Evolutionary conservation across 2,888 invertebrate genomes (phyloP).

Genomic region (Phania funesta): DNA sequence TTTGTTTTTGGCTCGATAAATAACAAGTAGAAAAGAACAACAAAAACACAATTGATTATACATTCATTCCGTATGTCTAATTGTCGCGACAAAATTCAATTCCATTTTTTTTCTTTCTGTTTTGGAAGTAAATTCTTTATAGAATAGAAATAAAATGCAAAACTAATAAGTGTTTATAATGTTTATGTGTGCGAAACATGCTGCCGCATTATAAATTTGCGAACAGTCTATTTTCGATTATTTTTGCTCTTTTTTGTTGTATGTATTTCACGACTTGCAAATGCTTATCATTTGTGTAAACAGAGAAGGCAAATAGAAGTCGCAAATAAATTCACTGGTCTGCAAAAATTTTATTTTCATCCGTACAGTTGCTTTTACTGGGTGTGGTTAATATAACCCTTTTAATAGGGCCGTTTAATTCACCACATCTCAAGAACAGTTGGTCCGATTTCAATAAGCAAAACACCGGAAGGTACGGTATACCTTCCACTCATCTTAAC

Average conservation of each 20-base stretch:
- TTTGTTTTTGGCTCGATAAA: constrained; percentile 7
- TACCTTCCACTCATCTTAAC: too few relatives aligned
- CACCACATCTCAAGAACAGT: too few relatives aligned
- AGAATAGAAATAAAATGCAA: constrained; percentile 22
- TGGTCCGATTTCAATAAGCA: too few relatives aligned
- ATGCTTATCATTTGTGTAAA: constrained; percentile 1
- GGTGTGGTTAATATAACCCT: too few relatives aligned
- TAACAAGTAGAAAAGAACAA: background rate
- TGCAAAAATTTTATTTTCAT: too few relatives aligned
- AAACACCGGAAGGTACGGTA: too few relatives aligned
- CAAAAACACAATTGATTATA: constrained; percentile 73
- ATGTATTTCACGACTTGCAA: constrained; percentile 23
- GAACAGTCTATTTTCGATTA: constrained; percentile 33
- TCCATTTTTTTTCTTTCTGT: too few relatives aligned
- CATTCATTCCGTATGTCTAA: constrained; percentile 75
- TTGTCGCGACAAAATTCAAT: constrained; percentile 78
- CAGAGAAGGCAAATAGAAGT: constrained; percentile 6
- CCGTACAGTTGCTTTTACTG: too few relatives aligned
- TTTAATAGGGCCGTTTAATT: too few relatives aligned
- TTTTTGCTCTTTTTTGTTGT: background rate
- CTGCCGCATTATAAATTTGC: constrained; percentile 13
- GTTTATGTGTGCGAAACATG: background rate
- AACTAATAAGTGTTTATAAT: constrained; percentile 37
- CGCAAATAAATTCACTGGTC: too few relatives aligned
- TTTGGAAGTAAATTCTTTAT: constrained; percentile 69